Percentiles rank a stretch among this genome's conserved stretches.
Evolutionary conservation across 1,140 invertebrate genomes (phyloP).

Genomic region (Neodiprion lecontei): DNA sequence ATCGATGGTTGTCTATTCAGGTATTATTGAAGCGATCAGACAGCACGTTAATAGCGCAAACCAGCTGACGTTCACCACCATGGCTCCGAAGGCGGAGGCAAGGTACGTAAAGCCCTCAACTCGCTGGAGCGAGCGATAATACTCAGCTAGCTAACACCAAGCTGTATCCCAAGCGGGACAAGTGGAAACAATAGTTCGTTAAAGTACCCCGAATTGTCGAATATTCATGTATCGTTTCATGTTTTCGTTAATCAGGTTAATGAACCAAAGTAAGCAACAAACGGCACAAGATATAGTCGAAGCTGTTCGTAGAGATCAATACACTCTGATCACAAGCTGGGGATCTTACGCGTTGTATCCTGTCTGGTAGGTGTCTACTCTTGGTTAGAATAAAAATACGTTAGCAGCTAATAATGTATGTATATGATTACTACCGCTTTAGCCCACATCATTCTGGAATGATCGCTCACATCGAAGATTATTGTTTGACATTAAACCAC

Average conservation of each 20-base stretch:
- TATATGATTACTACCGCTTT: no score
- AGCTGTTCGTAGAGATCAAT: conserved; percentile 46
- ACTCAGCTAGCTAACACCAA: no score
- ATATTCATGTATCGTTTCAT: no score
- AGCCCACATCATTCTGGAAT: no score
- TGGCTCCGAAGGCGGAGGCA: conserved; percentile 42
- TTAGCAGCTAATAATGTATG: no score
- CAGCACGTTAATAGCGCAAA: conserved; percentile 39
- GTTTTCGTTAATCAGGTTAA: conserved; percentile 23
- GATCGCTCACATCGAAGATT: no score
- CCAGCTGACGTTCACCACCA: conserved; percentile 47
- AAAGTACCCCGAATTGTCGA: no score
- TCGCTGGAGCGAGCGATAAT: no score
- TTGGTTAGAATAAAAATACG: background rate
- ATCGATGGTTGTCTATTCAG: conserved; percentile 33
- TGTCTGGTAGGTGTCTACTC: background rate
- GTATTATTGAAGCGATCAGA: conserved; percentile 50
- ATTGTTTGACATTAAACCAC: no score
- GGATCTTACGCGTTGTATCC: conserved; percentile 11
- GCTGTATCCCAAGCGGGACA: no score
- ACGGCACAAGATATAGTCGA: conserved; percentile 47
- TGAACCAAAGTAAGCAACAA: conserved; percentile 40
- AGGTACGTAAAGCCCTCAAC: conserved; percentile 33
- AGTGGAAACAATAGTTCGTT: no score
- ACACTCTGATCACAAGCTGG: conserved; percentile 38